These are phyloP conservation scores for Rhinolophus ferrumequinum DNA, from an alignment of 2,113 vertebrate species.

Conservation along the genomic window DNA sequence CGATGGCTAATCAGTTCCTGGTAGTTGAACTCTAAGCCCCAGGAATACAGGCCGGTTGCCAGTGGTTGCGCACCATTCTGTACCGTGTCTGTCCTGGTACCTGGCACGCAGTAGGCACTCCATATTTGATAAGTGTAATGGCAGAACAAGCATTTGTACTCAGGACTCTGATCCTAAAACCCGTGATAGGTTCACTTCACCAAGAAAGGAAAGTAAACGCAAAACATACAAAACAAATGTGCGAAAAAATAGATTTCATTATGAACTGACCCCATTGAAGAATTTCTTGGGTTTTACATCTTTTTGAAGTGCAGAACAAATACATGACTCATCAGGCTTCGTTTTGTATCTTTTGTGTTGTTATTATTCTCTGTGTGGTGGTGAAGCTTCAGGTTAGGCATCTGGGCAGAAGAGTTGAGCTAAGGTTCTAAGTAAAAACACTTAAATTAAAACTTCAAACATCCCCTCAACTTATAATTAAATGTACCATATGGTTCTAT, in stretches of 20 bases:
- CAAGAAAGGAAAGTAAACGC: background rate
- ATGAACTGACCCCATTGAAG: background rate
- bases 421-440: conserved; percentile 72
- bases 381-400: background rate
- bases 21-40: background rate
- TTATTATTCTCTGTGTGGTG: background rate
- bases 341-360: background rate
- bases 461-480: conserved; percentile 78
- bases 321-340: background rate
- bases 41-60: background rate
- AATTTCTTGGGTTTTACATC: background rate
- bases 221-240: background rate
- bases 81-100: background rate
- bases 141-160: background rate
- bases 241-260: background rate
- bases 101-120: background rate
- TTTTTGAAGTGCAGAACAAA: background rate
- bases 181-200: background rate
- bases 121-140: background rate
- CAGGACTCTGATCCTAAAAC: background rate
- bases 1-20: background rate
- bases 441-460: conserved; percentile 78
- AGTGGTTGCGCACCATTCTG: background rate
- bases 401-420: conserved; percentile 68
- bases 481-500: conserved; percentile 76